Percentiles rank a stretch among this genome's conserved stretches.
Evolutionary conservation across 2,113 vertebrate genomes (phyloP).

Genomic region (Agapornis roseicollis): DNA sequence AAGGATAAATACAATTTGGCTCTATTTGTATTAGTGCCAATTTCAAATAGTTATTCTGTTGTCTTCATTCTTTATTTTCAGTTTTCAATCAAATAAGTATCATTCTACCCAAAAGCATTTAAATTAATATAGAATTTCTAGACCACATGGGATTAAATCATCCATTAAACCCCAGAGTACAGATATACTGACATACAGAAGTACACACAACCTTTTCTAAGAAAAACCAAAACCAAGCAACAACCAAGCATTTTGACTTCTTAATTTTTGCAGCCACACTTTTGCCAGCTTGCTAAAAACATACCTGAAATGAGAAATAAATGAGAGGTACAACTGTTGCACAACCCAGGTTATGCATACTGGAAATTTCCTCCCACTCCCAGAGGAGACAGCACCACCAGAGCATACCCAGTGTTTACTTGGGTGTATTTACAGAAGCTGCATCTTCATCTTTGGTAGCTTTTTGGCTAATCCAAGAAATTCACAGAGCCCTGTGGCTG

Average conservation of each 20-base stretch:
- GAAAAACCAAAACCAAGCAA: background rate
- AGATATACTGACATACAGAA: background rate
- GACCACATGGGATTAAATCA: background rate
- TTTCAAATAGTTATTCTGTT: background rate
- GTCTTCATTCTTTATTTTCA: background rate
- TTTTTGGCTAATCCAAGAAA: background rate
- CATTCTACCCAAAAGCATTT: background rate
- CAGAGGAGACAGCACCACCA: background rate
- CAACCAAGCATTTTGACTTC: background rate
- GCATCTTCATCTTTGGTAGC: background rate
- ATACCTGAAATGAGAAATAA: background rate
- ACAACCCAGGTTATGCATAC: too few species aligned
- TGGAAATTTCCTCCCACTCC: background rate
- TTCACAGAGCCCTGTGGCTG: background rate
- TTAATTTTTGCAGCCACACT: background rate
- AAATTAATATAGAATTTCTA: background rate
- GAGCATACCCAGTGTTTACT: fast-evolving
- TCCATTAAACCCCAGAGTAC: background rate
- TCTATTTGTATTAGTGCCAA: background rate
- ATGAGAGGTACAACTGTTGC: background rate
- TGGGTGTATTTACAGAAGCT: background rate
- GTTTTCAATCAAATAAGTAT: background rate
- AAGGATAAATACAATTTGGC: background rate
- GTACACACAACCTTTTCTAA: background rate
- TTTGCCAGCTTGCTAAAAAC: background rate